Percentiles rank a stretch among this genome's conserved stretches.
These are phyloP conservation scores for Theodoxus fluviatilis DNA, from an alignment of 2,888 invertebrate genomes.

Conservation along the genomic window DNA sequence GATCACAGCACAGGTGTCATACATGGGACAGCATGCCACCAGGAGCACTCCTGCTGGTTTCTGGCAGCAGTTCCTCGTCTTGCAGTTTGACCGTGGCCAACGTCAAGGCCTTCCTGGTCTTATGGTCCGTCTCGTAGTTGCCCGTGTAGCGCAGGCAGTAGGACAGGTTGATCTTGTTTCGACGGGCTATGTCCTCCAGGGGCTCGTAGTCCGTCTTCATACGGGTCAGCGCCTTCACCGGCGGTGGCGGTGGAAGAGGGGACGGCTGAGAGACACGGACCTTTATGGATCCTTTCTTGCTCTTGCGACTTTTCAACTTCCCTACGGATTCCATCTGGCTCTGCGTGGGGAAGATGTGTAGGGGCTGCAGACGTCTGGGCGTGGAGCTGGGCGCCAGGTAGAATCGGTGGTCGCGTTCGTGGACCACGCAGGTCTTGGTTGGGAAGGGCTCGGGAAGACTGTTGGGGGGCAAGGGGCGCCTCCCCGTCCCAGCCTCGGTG, in stretches of 20 bases:
- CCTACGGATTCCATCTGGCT: background rate
- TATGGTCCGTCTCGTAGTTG: too few relatives aligned
- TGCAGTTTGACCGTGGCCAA: too few relatives aligned
- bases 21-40: too few relatives aligned
- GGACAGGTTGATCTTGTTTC: conserved; percentile 42
- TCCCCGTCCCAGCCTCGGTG: background rate
- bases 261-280: background rate
- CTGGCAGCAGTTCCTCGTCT: too few relatives aligned
- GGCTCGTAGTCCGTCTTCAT: conserved; percentile 50
- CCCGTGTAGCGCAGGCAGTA: conserved; percentile 37
- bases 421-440: too few relatives aligned
- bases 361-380: too few relatives aligned
- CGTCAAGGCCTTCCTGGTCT: too few relatives aligned
- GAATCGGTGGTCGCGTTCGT: too few relatives aligned
- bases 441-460: conserved; percentile 6
- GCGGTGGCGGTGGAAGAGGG: background rate
- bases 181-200: conserved; percentile 44
- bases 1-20: too few relatives aligned
- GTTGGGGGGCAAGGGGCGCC: background rate
- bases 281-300: background rate
- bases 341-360: too few relatives aligned
- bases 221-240: conserved; percentile 29
- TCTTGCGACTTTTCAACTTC: background rate
- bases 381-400: too few relatives aligned
- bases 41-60: too few relatives aligned